Evolutionary conservation across 2,888 invertebrate species (phyloP), one percentile per base, ranked within the genome.

Genomic region (Parnassius orleans): DNA sequence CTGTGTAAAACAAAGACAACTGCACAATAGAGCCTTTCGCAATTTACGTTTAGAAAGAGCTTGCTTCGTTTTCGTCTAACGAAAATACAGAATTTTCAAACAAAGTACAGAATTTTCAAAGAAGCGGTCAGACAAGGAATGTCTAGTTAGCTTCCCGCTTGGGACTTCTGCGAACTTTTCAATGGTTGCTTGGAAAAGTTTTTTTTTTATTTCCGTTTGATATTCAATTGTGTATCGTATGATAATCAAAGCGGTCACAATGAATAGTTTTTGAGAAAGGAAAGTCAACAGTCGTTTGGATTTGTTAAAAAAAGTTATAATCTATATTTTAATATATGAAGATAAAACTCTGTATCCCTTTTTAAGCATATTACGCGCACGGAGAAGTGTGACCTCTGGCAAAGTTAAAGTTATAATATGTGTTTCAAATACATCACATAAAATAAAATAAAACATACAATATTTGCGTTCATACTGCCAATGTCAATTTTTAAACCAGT

Each of bases 1-100:
- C 53, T 60, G 53, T 55, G 60, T 64, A 62, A 69, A 68, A 71
- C 66, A 69, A 69, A 69, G 66, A 69, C 63, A 65, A 55, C n/a
- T 58, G 19, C 46, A 54, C 63, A 63, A 63, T 61, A 46, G 56
- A 48, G 11, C 15, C 46, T 55, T 47, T 42, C 14, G 46, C 46
- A 53, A 63, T 58, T 50, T 54, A 55, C 50, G 54, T 55, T 58
- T 19, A 52, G 51, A 46, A 44, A 43, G 14, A 14, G 46, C 50
- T 33, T 50, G 44, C 51, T 48, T 5, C 44, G 52, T 56, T 61
- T 46, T 55, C 58, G 51, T 59, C 50, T 41, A 44, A 63, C 19
- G 58, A 47, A 54, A 57, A 61, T 61, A 42, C 44, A 44, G 11
- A 61, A 51, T 55, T 55, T 43, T 54, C 42, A 51, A 59, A 56